Evolutionary conservation across 2,888 invertebrate genomes (phyloP).

Genomic region (Hydroisotoma schaefferi): DNA sequence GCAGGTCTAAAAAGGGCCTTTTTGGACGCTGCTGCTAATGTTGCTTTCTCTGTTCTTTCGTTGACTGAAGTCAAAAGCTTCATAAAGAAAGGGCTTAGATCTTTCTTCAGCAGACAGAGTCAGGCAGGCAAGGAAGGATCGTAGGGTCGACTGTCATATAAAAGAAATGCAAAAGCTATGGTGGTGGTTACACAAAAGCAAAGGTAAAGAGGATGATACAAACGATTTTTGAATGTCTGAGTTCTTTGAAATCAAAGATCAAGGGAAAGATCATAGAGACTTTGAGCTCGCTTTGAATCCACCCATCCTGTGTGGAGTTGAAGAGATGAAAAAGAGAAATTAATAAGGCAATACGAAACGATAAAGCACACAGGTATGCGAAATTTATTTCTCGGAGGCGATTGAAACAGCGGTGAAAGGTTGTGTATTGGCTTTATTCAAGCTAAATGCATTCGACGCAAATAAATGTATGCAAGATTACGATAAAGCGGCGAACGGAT

Average conservation of each 20-base stretch:
- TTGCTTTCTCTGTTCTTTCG: background rate
- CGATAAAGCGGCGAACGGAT: no score
- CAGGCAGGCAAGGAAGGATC: no score
- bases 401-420: no score
- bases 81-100: background rate
- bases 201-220: conserved; percentile 29
- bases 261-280: conserved; percentile 23
- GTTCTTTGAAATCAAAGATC: conserved; percentile 47
- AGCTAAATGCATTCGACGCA: no score
- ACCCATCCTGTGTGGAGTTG: no score
- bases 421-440: no score
- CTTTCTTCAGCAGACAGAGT: background rate
- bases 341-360: conserved; percentile 46
- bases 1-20: background rate
- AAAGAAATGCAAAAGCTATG: background rate
- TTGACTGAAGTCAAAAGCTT: background rate
- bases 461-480: no score
- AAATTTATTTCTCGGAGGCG: no score
- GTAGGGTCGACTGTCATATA: background rate
- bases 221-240: conserved; percentile 32
- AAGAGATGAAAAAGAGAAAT: conserved; percentile 32
- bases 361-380: no score
- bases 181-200: conserved; percentile 5
- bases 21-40: no score
- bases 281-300: conserved; percentile 33